Conservation (phyloP, 2,888 invertebrate genomes). For the Biston stratarius region DNA sequence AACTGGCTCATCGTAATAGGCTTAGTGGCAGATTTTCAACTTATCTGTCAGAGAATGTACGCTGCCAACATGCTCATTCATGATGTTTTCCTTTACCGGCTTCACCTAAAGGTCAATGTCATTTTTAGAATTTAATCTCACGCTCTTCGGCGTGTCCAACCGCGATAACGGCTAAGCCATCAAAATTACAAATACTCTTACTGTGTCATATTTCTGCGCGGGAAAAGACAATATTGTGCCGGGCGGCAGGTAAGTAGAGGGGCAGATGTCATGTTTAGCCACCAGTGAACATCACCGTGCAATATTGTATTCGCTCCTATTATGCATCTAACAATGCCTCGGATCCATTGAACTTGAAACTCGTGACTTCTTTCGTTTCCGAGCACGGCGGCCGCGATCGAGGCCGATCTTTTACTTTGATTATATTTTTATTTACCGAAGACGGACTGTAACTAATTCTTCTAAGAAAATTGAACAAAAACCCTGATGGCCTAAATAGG, state of each 20-base stretch:
- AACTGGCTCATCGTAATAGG: no score
- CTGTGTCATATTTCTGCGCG: no score
- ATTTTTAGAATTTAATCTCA: no score
- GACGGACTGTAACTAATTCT: conserved; percentile 49
- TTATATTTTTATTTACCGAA: conserved; percentile 38
- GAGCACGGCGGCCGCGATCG: conserved; percentile 37
- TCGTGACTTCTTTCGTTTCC: conserved; percentile 54
- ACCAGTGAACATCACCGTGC: conserved; percentile 45
- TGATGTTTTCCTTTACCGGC: no score
- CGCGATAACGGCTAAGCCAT: no score
- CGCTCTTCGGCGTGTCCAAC: no score
- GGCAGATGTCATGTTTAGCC: conserved; percentile 36
- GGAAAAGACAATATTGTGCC: no score
- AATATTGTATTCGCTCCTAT: conserved; percentile 45
- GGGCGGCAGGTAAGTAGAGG: not conserved
- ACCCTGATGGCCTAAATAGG: conserved; percentile 13
- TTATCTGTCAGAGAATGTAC: no score
- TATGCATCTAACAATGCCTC: conserved; percentile 40
- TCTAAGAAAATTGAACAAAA: conserved; percentile 42
- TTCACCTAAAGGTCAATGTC: no score
- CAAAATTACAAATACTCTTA: no score
- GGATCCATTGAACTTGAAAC: conserved; percentile 50
- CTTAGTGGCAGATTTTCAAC: no score
- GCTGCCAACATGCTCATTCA: no score
- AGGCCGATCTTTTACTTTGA: conserved; percentile 40